Evolutionary conservation across 2,797 vertebrate genomes (phyloP).

Genomic region (Hylomyscus alleni): DNA sequence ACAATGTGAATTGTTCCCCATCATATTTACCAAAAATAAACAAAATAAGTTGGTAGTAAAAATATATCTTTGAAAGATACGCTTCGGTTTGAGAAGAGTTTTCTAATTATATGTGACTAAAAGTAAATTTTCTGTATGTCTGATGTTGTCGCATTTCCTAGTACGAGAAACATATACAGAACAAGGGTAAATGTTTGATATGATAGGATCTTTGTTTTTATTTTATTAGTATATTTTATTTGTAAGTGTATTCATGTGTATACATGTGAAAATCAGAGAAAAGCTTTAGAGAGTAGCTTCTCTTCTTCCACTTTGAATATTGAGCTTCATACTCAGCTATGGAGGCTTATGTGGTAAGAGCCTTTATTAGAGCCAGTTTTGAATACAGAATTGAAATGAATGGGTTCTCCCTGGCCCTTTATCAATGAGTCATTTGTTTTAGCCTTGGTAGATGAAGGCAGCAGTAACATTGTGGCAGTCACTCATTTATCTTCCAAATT

Average conservation of each 20-base stretch:
- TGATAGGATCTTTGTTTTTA: neutral
- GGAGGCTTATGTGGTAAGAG: neutral
- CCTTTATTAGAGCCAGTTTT: neutral
- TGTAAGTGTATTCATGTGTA: neutral
- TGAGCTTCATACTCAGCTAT: neutral
- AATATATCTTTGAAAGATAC: neutral
- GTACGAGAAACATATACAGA: neutral
- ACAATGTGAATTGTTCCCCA: neutral
- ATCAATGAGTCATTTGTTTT: neutral
- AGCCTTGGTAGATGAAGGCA: neutral
- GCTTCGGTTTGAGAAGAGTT: neutral
- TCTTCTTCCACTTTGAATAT: neutral
- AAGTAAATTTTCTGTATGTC: neutral
- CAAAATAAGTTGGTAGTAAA: neutral
- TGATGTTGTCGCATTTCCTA: neutral
- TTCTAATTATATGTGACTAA: slow-evolving; percentile 3
- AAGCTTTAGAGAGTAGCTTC: neutral
- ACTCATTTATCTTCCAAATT: slow-evolving; percentile 5
- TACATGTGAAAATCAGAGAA: neutral
- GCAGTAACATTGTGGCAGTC: neutral
- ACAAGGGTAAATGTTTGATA: neutral
- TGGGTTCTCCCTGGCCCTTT: neutral
- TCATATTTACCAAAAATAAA: neutral
- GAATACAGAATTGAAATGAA: neutral
- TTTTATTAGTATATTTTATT: neutral